A percentile compares a stretch with the other conserved stretches of the same genome.
phyloP scores from a whole-genome alignment of 2,797 vertebrate genomes.

The Phoxinus dragarum region DNA sequence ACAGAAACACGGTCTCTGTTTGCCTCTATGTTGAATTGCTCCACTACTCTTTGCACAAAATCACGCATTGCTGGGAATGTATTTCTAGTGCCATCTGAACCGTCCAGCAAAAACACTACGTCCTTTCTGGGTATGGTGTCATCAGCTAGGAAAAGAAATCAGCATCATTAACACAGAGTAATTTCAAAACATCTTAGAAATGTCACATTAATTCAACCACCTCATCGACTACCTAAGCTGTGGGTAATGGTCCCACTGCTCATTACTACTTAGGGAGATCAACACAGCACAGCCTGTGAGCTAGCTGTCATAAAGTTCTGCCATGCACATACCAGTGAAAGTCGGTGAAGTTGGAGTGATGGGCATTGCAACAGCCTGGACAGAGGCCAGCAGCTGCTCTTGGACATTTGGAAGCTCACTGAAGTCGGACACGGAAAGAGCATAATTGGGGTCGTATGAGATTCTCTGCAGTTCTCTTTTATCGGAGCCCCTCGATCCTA shows the following conservation, averaged over 20 bases:
- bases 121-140: constrained; percentile 24
- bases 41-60: constrained; percentile 74
- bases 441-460: constrained; percentile 55
- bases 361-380: constrained; percentile 38
- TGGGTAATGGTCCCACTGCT: constrained; percentile 37
- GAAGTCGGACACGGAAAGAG: constrained; percentile 61
- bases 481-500: constrained; percentile 73
- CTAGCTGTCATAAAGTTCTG: not conserved
- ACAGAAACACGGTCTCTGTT: constrained; percentile 60
- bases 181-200: constrained; percentile 51
- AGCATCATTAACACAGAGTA: not conserved
- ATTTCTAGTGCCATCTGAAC: constrained; percentile 72
- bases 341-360: not conserved
- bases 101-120: constrained; percentile 72
- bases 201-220: not conserved
- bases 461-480: constrained; percentile 62
- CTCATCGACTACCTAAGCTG: constrained; percentile 72
- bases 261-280: too few species aligned
- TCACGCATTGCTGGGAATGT: constrained; percentile 61
- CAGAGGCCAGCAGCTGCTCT: constrained; percentile 48
- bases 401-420: constrained; percentile 58
- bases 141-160: constrained; percentile 34
- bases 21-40: constrained; percentile 73
- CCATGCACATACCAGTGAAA: not conserved
- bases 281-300: too few species aligned